Conservation (phyloP, 2,113 vertebrate species). For the Scophthalmus maximus region DNA sequence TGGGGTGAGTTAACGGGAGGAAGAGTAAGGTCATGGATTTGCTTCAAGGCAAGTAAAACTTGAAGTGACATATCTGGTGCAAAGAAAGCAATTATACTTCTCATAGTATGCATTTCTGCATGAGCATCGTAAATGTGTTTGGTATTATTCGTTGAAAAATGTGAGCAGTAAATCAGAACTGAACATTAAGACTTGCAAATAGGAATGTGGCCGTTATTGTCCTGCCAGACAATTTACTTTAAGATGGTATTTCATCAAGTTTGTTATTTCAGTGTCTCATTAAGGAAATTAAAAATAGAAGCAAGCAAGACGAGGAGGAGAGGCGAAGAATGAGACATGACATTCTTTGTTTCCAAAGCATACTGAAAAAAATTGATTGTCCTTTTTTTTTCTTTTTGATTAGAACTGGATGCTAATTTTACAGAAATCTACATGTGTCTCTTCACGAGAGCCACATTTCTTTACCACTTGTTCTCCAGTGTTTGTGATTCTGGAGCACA, state of each 20-base stretch:
- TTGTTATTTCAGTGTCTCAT: slow-evolving; percentile 10
- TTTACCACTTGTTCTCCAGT: background rate
- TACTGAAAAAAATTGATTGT: background rate
- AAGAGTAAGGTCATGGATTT: background rate
- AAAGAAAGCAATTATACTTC: background rate
- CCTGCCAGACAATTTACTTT: slow-evolving; percentile 11
- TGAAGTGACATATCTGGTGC: slow-evolving; percentile 12
- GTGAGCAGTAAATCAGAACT: background rate
- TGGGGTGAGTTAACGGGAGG: background rate
- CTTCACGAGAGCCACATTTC: background rate
- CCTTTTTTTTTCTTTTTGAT: background rate
- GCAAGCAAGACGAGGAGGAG: background rate
- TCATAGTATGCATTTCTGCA: background rate
- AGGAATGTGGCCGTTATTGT: slow-evolving; percentile 18
- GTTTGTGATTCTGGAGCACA: background rate
- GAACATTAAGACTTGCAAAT: background rate
- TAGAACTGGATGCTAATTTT: background rate
- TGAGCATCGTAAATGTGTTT: background rate
- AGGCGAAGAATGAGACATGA: background rate
- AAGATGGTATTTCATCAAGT: background rate
- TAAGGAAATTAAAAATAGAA: background rate
- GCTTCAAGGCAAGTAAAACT: background rate
- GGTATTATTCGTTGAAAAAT: background rate
- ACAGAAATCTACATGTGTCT: background rate
- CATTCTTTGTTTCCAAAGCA: background rate